A percentile compares a stretch with the other conserved stretches of the same genome.
Conservation (phyloP, 2,888 invertebrate species). For the Morinoia aosen region DNA sequence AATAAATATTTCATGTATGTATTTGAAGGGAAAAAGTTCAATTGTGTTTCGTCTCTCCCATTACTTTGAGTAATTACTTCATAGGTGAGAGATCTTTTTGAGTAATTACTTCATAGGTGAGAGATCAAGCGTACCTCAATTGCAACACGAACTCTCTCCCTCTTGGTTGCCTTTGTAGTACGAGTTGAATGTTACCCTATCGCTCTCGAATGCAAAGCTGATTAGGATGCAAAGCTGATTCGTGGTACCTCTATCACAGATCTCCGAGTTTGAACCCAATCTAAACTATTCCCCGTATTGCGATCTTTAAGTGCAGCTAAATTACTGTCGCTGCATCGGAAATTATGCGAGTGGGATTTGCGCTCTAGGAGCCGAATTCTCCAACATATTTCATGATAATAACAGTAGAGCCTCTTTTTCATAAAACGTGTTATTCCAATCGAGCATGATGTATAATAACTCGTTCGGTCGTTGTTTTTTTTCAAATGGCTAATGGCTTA, state of each 20-base stretch:
- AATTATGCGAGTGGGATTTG: background rate
- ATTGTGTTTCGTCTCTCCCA: background rate
- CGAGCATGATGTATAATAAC: too few relatives aligned
- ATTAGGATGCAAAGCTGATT: background rate
- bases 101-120: background rate
- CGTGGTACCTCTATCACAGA: background rate
- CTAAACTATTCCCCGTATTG: background rate
- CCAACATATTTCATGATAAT: too few relatives aligned
- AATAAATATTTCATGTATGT: background rate
- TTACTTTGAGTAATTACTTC: background rate
- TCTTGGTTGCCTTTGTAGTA: background rate
- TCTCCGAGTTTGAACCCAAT: background rate
- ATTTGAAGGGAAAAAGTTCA: background rate
- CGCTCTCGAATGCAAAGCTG: background rate
- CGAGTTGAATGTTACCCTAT: background rate
- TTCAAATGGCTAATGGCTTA: too few relatives aligned
- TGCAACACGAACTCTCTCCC: background rate
- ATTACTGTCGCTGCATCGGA: background rate
- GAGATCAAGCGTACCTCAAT: background rate
- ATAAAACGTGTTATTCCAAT: too few relatives aligned
- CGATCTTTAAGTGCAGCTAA: background rate
- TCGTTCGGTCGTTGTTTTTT: too few relatives aligned
- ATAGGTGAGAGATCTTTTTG: background rate
- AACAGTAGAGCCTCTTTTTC: too few relatives aligned
- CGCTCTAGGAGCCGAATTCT: background rate